phyloP scores from a whole-genome alignment of 2,113 vertebrate species.

The Otolemur garnettii region DNA sequence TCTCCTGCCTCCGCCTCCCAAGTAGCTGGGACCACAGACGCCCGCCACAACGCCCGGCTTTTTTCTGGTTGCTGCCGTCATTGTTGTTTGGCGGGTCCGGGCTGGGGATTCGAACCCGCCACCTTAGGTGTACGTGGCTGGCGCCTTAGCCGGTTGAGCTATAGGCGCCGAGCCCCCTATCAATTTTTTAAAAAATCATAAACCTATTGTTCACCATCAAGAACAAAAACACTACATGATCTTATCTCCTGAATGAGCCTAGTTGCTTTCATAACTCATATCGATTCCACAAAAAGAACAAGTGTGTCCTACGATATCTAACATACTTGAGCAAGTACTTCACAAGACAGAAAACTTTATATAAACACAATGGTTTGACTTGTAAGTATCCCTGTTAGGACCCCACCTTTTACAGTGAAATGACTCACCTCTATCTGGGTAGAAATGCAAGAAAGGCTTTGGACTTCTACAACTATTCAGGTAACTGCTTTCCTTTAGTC shows the following conservation, averaged over 20 bases:
- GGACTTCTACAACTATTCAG: not conserved
- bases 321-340: not conserved
- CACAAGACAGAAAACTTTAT: not conserved
- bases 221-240: not conserved
- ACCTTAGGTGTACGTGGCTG: too few relatives aligned
- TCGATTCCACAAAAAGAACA: not conserved
- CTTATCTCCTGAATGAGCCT: not conserved
- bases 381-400: not conserved
- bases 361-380: not conserved
- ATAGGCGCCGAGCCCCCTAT: too few relatives aligned
- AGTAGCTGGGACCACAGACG: too few relatives aligned
- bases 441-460: not conserved
- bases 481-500: not conserved
- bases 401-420: not conserved
- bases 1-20: too few relatives aligned
- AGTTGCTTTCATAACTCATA: not conserved
- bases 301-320: not conserved
- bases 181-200: not conserved
- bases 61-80: too few relatives aligned
- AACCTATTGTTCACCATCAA: not conserved
- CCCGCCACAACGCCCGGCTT: too few relatives aligned
- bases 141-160: too few relatives aligned
- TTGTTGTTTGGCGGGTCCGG: too few relatives aligned
- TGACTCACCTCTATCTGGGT: not conserved
- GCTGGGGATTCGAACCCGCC: too few relatives aligned